Conservation (phyloP, 1,140 invertebrate species). For the Neocloeon triangulifer region DNA sequence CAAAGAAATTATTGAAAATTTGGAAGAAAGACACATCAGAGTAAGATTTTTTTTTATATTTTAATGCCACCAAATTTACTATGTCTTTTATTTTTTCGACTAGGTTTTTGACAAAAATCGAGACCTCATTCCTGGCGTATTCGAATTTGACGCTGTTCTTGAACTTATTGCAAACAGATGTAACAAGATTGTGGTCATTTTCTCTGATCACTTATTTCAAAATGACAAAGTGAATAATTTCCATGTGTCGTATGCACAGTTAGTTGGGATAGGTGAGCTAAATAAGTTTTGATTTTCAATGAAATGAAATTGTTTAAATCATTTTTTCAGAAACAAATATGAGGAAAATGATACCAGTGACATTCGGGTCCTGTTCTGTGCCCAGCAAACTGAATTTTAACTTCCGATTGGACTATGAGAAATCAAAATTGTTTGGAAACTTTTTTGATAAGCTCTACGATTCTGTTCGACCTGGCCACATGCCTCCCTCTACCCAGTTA, state of each 20-base stretch:
- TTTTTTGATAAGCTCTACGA: no score
- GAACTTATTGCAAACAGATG: slow-evolving; percentile 48
- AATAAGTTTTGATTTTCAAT: slow-evolving; percentile 2
- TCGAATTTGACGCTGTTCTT: slow-evolving; percentile 43
- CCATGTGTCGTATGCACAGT: slow-evolving; percentile 46
- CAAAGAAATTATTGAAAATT: slow-evolving; percentile 27
- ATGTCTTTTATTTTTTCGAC: slow-evolving; percentile 11
- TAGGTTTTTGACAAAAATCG: slow-evolving; percentile 42
- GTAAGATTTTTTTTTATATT: slow-evolving; percentile 16
- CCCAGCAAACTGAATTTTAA: slow-evolving; percentile 29
- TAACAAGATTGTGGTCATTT: slow-evolving; percentile 40
- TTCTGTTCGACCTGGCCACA: no score
- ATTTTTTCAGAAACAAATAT: slow-evolving; percentile 14
- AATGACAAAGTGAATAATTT: slow-evolving; percentile 43
- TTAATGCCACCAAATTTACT: slow-evolving; percentile 1
- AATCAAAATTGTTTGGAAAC: no score
- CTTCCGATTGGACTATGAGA: slow-evolving; percentile 27
- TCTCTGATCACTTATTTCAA: slow-evolving; percentile 43
- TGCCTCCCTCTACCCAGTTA: no score
- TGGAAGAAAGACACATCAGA: slow-evolving; percentile 36
- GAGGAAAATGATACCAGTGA: slow-evolving; percentile 39
- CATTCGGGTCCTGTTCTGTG: slow-evolving; percentile 30
- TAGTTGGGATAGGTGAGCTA: slow-evolving; percentile 38
- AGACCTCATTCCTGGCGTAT: slow-evolving; percentile 35
- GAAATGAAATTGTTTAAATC: slow-evolving; percentile 7